phyloP scores from a whole-genome alignment of 2,888 invertebrate species.

The Callimorpha dominula region DNA sequence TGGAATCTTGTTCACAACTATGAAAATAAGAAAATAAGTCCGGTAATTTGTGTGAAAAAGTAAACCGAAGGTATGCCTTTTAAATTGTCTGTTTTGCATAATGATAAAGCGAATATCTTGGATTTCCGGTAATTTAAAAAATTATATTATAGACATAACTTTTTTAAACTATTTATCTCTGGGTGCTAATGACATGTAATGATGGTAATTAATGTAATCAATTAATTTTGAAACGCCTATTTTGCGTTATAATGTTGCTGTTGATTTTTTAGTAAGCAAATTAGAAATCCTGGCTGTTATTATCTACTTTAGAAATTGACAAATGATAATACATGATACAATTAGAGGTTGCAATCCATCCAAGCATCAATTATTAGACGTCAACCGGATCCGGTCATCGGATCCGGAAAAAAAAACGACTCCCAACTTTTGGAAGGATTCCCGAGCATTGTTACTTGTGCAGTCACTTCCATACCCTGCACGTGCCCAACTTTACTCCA shows the following conservation, averaged over 20 bases:
- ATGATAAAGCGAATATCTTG: not conserved
- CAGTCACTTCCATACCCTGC: too few relatives aligned
- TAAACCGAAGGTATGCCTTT: not conserved
- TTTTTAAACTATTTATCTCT: not conserved
- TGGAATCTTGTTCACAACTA: slow-evolving; percentile 9
- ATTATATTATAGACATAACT: not conserved
- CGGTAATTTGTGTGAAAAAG: slow-evolving; percentile 3
- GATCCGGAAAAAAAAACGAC: too few relatives aligned
- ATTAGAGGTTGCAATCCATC: too few relatives aligned
- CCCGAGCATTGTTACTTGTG: too few relatives aligned
- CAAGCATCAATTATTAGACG: too few relatives aligned
- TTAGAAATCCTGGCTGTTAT: not conserved
- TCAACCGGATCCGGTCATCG: too few relatives aligned
- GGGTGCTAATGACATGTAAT: not conserved
- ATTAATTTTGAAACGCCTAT: not conserved
- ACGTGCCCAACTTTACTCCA: too few relatives aligned
- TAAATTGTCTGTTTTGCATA: slow-evolving; percentile 3
- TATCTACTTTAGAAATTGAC: not conserved
- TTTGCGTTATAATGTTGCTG: not conserved
- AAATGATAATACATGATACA: not conserved
- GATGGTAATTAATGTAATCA: not conserved
- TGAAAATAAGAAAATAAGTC: not conserved
- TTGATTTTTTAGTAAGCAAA: not conserved
- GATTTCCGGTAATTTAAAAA: not conserved
- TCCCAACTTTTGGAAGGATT: too few relatives aligned